Base-by-base conservation (phyloP, 1,140 invertebrate genomes). In the Diachasmimorpha longicaudata region DNA sequence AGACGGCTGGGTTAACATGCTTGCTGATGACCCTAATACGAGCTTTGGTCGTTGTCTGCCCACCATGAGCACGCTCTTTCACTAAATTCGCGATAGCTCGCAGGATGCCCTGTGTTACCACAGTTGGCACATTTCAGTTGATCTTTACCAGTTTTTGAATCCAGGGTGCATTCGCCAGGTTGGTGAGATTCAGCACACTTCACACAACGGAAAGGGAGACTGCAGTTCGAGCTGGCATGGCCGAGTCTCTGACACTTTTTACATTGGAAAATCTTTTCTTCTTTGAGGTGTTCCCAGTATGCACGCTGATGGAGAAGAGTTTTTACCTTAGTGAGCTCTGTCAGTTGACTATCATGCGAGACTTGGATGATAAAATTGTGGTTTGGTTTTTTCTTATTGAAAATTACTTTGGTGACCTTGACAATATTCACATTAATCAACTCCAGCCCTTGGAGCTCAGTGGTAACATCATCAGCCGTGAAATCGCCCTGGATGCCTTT, bases 311-410 rank as follows among this genome's bases (percentile, higher is more conserved):
- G 16, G 3, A 31, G 1, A 5, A 36, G 25, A 8, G 63, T 67
- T 37, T 39, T 67, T 13, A 67, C 14, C 10, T 67, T 67, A 0
- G 10, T 36, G 0, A 67, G 31, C 19, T 58, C 10, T 3, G 46
- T 48, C 6, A 58, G 16, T 5, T 58, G 9, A 13, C 19, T 23
- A 4, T 58, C 55, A 13, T 69, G 80, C 78, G 81, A 81, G 79
- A 84, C 79, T 78, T 72, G 79, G 80, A 85, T 83, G 85, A 84
- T 85, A 83, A 86, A 58, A 23, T 58, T 21, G 55, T 58, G 46
- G 14, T 48, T 23, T n/a, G 55, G 16, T 5, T 23, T 23, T 21
- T 21, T 21, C 16, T 23, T 58, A 58, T 58, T 58, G 9, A 58
- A 23, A 21, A 23, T 21, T 23, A 58, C 23, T 23, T 58, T 58